These are phyloP conservation scores for Agapostemon virescens DNA, from an alignment of 2,888 invertebrate genomes.

Conservation along the genomic window DNA sequence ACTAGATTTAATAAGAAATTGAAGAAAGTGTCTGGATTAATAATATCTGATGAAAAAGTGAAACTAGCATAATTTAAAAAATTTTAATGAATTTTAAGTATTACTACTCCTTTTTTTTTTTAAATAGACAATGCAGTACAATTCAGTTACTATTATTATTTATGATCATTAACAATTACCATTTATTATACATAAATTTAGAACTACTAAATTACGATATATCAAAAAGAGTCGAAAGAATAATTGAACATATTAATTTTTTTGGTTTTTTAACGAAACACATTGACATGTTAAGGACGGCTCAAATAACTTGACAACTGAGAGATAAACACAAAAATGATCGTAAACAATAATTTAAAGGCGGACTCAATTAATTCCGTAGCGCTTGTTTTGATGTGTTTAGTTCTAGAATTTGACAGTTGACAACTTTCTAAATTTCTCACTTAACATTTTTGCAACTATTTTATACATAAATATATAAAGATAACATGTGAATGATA, in stretches of 20 bases:
- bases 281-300: not conserved
- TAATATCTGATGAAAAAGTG: conserved; percentile 84
- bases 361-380: not conserved
- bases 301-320: not conserved
- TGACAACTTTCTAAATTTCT: not conserved
- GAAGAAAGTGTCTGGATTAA: conserved; percentile 85
- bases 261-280: conserved; percentile 1
- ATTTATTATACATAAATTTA: not conserved
- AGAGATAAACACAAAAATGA: not conserved
- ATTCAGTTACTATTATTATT: conserved; percentile 16
- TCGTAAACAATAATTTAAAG: not conserved
- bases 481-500: conserved; percentile 3
- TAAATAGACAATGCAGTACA: not conserved
- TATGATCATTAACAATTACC: not conserved
- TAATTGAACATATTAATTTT: conserved; percentile 13
- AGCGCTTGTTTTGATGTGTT: not conserved
- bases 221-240: not conserved
- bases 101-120: not conserved
- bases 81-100: not conserved
- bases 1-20: conserved; percentile 88
- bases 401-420: not conserved
- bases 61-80: conserved; percentile 58
- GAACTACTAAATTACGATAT: not conserved
- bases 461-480: not conserved
- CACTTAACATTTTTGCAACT: conserved; percentile 10